Evolutionary conservation across 2,113 vertebrate genomes (phyloP), one percentile per base, ranked within the genome.

Genomic region (Choloepus hoffmanni): DNA sequence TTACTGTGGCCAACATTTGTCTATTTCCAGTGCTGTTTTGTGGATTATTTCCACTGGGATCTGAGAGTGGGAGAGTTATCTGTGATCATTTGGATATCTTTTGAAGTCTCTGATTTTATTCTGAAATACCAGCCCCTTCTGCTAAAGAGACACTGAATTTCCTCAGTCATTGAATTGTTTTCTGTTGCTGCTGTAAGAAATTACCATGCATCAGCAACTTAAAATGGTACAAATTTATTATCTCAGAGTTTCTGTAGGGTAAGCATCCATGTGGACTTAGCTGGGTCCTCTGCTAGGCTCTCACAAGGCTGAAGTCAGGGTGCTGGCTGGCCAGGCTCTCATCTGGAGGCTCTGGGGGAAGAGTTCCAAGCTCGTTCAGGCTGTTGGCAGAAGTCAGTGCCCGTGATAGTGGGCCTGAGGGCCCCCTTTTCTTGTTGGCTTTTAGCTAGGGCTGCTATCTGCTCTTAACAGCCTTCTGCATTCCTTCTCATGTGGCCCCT

Each of bases 71-170:
- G 48, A 30, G 6, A 74, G 74, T 88, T 68, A 58, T 70, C 62
- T 83, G 33, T 76, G 93, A 79, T 70, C 74, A 45, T 72, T 79
- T 77, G 43, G 53, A 14, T 58, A 48, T 81, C 40, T 92, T 65
- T 83, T 89, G 30, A 65, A 84, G 53, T 81, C 58, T 87, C 58
- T 95, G 65, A 79, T 84, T 95, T 92, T 58, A 23, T 84, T 43
- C 7, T 90, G 55, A 85, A 82, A 88, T 33, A 26, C 12, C 82
- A 58, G 72, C 30, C n/a, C 65, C 48, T 72, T 21, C 15, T 43
- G 50, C 36, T 26, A 70, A 67, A 24, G 50, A 55, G 5, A 84
- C 1, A 1, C 11, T 19, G 36, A 68, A 21, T 40, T 67, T 90
- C 40, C 60, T 87, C 28, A 2, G 5, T 85, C 26, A 50, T 24